phyloP scores from a whole-genome alignment of 2,888 invertebrate genomes.

The Furcula furcula region DNA sequence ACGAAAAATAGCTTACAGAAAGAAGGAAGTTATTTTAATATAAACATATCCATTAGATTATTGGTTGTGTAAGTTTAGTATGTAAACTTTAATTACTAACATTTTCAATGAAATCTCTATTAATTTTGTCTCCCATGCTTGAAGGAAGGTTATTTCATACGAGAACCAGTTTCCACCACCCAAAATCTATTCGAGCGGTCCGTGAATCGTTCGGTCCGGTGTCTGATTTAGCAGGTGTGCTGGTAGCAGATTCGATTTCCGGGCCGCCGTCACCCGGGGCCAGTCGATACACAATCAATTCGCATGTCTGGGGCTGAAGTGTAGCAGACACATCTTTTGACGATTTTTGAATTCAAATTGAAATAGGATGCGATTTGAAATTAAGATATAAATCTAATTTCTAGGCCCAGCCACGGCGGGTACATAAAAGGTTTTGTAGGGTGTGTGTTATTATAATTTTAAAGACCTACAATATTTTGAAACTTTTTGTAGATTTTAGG shows the following conservation, averaged over 20 bases:
- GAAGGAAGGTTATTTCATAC: no score
- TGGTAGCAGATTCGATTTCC: conserved; percentile 55
- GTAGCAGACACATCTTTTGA: conserved; percentile 20
- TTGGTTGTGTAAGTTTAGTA: no score
- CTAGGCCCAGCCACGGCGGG: not conserved
- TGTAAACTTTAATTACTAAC: no score
- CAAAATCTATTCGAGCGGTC: conserved; percentile 1
- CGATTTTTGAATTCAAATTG: conserved; percentile 18
- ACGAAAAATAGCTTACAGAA: no score
- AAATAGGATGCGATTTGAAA: conserved; percentile 7
- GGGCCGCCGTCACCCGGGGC: conserved; percentile 36
- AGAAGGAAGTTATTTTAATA: no score
- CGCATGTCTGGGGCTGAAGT: conserved; percentile 24
- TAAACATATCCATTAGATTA: no score
- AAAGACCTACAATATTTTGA: no score
- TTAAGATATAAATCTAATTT: not conserved
- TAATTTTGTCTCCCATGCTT: no score
- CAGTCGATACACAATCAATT: conserved; percentile 32
- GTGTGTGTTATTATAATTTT: no score
- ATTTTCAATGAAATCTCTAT: no score
- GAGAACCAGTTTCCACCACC: not conserved
- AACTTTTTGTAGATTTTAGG: no score
- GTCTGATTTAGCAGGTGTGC: conserved; percentile 21
- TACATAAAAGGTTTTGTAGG: no score
- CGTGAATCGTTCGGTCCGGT: not conserved